Conservation (phyloP, 2,113 vertebrate species). For the Peromyscus polionotus region DNA sequence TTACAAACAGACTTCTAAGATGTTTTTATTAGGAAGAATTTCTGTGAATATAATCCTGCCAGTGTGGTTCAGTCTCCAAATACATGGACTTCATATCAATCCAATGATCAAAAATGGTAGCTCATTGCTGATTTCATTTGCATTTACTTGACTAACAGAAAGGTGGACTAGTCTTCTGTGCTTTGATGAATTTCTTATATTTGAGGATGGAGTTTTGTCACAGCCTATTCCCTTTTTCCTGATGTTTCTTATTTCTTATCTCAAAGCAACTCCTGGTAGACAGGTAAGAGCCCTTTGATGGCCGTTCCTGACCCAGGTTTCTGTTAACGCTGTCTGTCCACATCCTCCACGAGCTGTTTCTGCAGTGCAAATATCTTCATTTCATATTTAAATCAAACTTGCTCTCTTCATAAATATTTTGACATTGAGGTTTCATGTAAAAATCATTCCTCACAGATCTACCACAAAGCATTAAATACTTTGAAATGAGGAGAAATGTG, state of each 20-base stretch:
- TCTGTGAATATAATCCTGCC: not conserved
- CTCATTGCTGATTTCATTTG: not conserved
- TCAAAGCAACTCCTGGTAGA: not conserved
- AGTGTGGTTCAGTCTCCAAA: not conserved
- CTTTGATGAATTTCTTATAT: not conserved
- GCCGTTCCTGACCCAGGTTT: not conserved
- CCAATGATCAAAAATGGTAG: not conserved
- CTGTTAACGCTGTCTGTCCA: not conserved
- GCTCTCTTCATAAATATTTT: not conserved
- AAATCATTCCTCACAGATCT: not conserved
- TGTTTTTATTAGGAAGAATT: constrained; percentile 24
- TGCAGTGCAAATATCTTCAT: not conserved
- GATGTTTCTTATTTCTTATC: not conserved
- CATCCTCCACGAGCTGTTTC: not conserved
- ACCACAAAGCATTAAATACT: not conserved
- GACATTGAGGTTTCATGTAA: constrained; percentile 3
- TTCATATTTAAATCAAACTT: constrained; percentile 19
- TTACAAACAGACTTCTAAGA: constrained; percentile 13
- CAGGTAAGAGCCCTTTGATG: not conserved
- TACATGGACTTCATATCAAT: not conserved
- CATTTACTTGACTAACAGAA: not conserved
- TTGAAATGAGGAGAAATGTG: not conserved
- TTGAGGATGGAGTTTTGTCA: not conserved
- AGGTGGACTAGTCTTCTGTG: not conserved
- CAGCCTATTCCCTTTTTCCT: not conserved